A percentile compares a stretch with the other conserved stretches of the same genome.
These are phyloP conservation scores for Coleophora deauratella DNA, from an alignment of 2,888 invertebrate species.

Conservation along the genomic window DNA sequence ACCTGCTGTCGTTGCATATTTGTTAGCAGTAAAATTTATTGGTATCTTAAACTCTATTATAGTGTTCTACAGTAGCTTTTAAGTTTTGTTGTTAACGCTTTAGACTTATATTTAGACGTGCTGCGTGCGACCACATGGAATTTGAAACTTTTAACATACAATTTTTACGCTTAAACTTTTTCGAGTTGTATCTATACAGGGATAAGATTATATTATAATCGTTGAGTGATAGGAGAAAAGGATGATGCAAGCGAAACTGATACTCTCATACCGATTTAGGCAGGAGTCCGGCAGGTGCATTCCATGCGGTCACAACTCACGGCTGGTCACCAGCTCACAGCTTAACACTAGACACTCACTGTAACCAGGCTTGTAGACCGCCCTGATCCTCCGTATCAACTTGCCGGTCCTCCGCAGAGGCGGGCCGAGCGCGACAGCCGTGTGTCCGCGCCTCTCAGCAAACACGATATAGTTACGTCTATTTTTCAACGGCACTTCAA, in stretches of 20 bases:
- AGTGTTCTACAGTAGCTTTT: conserved; percentile 12
- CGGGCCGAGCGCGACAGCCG: conserved; percentile 63
- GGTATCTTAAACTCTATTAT: conserved; percentile 38
- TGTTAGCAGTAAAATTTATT: conserved; percentile 50
- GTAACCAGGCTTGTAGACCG: conserved; percentile 67
- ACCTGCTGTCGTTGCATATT: conserved; percentile 60
- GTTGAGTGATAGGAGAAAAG: too few species aligned
- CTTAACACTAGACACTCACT: conserved; percentile 56
- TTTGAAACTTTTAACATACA: neutral
- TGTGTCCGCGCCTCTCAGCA: conserved; percentile 59
- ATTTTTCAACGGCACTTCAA: conserved; percentile 62
- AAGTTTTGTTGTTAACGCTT: neutral
- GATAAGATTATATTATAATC: too few species aligned
- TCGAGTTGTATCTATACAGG: too few species aligned
- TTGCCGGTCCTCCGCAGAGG: conserved; percentile 58
- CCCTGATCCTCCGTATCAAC: conserved; percentile 58
- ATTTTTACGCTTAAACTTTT: neutral
- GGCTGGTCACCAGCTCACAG: too few species aligned
- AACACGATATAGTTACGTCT: conserved; percentile 66
- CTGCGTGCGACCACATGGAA: conserved; percentile 9
- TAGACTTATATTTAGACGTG: conserved; percentile 2
- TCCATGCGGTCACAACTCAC: neutral
- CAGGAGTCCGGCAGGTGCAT: neutral
- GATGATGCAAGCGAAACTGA: too few species aligned
- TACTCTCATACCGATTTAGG: too few species aligned